Percentiles rank a stretch among this genome's conserved stretches.
phyloP scores from a whole-genome alignment of 2,888 invertebrate species.

The Cantharis nigra region DNA sequence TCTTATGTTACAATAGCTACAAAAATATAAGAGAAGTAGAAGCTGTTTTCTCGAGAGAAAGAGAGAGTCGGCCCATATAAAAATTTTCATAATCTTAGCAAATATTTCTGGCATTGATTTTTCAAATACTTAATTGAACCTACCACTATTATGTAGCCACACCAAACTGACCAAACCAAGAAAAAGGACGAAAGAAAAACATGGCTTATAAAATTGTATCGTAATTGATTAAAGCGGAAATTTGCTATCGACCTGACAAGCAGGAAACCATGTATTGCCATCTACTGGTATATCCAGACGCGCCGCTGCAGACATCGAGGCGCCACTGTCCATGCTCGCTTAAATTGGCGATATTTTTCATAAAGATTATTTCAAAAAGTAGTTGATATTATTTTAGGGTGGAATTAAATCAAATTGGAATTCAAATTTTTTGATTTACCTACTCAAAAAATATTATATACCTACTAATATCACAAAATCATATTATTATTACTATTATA shows the following conservation, averaged over 20 bases:
- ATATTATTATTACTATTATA: too few relatives aligned
- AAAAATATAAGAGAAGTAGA: background rate
- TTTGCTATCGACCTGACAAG: constrained; percentile 42
- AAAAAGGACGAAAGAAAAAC: constrained; percentile 10
- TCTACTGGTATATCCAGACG: constrained; percentile 34
- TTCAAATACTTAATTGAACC: background rate
- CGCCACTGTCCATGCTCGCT: constrained; percentile 13
- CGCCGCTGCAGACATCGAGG: constrained; percentile 29
- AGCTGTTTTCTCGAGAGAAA: background rate
- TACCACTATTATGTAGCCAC: background rate
- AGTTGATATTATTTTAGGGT: background rate
- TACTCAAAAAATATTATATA: background rate
- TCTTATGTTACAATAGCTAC: background rate
- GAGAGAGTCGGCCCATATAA: background rate
- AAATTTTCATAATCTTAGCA: background rate
- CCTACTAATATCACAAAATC: too few relatives aligned
- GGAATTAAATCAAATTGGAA: background rate
- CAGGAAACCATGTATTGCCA: constrained; percentile 36
- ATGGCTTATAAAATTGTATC: constrained; percentile 21
- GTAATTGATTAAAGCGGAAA: constrained; percentile 46
- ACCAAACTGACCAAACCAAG: background rate
- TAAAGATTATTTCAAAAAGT: background rate
- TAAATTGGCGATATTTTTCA: background rate
- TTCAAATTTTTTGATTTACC: background rate
- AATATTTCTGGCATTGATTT: background rate